Percentiles rank a stretch among this genome's conserved stretches.
These are phyloP conservation scores for Rhadina sibilatrix DNA, from an alignment of 2,113 vertebrate genomes.

Conservation along the genomic window DNA sequence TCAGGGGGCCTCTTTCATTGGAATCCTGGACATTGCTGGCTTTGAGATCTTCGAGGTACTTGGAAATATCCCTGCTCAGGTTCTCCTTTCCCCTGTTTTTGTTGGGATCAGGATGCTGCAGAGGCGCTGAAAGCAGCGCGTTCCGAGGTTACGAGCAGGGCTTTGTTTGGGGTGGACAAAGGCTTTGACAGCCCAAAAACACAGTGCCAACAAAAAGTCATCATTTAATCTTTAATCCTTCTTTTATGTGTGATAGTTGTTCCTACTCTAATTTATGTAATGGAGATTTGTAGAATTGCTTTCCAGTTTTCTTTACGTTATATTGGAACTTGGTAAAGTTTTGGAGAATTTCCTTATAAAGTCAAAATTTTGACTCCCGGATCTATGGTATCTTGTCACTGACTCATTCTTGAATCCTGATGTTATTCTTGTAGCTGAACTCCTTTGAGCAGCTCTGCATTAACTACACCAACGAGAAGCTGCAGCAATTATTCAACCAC, in stretches of 20 bases:
- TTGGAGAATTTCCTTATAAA: not conserved
- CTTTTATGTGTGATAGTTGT: not conserved
- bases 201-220: not conserved
- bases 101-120: not conserved
- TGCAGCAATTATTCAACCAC: conserved; percentile 99
- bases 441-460: conserved; percentile 99
- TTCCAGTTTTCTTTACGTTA: fast-evolving
- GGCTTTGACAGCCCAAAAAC: not conserved
- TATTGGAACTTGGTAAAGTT: not conserved
- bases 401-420: not conserved
- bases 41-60: conserved; percentile 98
- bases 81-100: not conserved
- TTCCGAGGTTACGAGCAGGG: not conserved
- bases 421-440: conserved; percentile 81
- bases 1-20: conserved; percentile 96
- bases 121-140: fast-evolving
- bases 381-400: not conserved
- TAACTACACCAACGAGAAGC: conserved; percentile 98
- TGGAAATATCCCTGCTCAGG: not conserved
- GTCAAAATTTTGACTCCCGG: not conserved
- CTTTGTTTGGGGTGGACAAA: not conserved
- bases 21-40: conserved; percentile 96
- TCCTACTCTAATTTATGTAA: not conserved
- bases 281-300: not conserved
- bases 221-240: not conserved